Conservation (phyloP, 2,797 vertebrate species). For the Pseudocheirus occidentalis region DNA sequence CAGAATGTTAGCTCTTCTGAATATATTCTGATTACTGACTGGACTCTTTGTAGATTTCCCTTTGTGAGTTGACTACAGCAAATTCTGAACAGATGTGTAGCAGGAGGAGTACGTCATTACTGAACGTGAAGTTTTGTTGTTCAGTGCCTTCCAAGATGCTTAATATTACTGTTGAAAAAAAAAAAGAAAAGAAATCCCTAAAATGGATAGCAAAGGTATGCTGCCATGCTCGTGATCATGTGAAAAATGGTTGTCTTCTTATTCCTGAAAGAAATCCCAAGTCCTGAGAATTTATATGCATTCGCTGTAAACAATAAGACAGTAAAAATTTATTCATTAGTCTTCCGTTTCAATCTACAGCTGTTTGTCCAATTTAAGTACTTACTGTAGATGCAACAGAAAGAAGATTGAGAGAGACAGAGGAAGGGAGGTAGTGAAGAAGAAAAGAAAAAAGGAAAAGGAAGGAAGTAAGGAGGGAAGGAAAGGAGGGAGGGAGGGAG, state of each 20-base stretch:
- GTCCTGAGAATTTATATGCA: not conserved
- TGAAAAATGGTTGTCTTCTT: not conserved
- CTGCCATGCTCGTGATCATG: not conserved
- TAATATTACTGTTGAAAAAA: conserved; percentile 15
- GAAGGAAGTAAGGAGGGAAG: fast-evolving
- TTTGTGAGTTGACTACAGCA: conserved; percentile 13
- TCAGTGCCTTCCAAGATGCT: conserved; percentile 65
- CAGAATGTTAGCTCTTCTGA: conserved; percentile 40
- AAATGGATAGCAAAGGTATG: not conserved
- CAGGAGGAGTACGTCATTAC: conserved; percentile 50
- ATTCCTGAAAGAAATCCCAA: not conserved
- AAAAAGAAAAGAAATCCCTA: not conserved
- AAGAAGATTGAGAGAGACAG: not conserved
- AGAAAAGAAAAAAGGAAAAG: fast-evolving
- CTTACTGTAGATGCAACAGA: not conserved
- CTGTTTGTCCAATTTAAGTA: not conserved
- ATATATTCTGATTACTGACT: conserved; percentile 46
- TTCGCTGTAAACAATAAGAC: not conserved
- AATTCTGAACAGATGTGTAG: conserved; percentile 70
- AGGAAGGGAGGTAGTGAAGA: not conserved
- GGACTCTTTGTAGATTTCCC: conserved; percentile 64
- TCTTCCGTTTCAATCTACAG: not conserved
- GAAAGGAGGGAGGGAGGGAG: too few species aligned
- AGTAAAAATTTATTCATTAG: not conserved
- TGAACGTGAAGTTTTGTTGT: conserved; percentile 63